Evolutionary conservation across 2,797 vertebrate species (phyloP), one percentile per base, ranked within the genome.

Genomic region (Notolepis coatsorum): DNA sequence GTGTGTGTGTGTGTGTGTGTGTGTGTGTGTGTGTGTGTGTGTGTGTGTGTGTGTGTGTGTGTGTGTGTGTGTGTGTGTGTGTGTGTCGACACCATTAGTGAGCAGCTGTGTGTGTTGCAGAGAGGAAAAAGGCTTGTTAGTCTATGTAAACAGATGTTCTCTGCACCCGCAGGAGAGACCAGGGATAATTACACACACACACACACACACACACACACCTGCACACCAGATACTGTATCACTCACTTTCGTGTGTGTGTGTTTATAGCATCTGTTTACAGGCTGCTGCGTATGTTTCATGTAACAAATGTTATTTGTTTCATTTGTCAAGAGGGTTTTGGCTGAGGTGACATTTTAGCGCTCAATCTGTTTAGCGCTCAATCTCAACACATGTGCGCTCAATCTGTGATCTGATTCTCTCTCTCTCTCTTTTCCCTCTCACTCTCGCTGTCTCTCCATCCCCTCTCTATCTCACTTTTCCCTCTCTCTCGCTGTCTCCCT

Each of bases 131-230:
- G 67, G 45, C 81, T 88, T 90, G 87, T 89, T 88, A 88, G 86
- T 31, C 61, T 81, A 45, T 87, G 86, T 89, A 89, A 89, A 89
- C 89, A 90, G 86, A 87, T 88, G 86, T 90, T 87, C 84, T 61
- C 65, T 75, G 47, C 77, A 78, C 79, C 73, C 77, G 62, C 77
- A 71, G 80, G 75, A 62, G 47, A 80, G 71, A 73, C 38, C 67
- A 46, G 55, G 67, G 71, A 84, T 87, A 87, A 89, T 88, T 86
- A 72, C 60, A 46, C 56, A 38, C 18, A 33, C 24, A 41, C 24
- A 30, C 25, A 50, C n/a, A 50, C 12, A 61, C 33, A 30, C 25
- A 60, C 71, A 49, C 69, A 70, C 84, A 84, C 83, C 79, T 86
- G 84, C 82, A 64, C 37, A 1, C 79, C 84, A 86, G 83, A 85